Base-by-base conservation (phyloP, 2,113 vertebrate genomes). In the Nannobrachium achirus region DNA sequence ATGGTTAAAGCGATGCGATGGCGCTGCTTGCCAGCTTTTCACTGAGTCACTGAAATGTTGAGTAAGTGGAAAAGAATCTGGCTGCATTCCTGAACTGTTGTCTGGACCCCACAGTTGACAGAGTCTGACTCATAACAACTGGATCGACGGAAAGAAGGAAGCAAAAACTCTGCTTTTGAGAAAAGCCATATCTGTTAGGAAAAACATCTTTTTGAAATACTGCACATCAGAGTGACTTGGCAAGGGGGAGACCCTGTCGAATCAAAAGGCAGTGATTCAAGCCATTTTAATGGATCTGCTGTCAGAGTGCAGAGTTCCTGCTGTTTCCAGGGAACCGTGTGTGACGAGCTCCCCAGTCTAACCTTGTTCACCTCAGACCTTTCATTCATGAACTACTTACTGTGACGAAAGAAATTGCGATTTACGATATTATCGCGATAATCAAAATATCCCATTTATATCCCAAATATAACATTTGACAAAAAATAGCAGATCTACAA, bases 1-100 rank as follows among this genome's bases (percentile, higher is more conserved):
- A 51, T 14, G 62, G 64, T 55, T 45, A 83, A 78, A 1, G 33
- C 73, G 61, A 83, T 55, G n/a, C n/a, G 3, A 7, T 45, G 25
- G 25, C 44, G 56, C n/a, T 8, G 42, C 66, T 68, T 51, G 40
- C 56, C 72, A 71, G 75, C 4, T 39, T 52, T 60, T 56, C 62
- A 45, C 1, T 71, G 85, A 86, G 44, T 80, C 78, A 73, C 61
- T 78, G 79, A 78, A 45, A 8, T 10, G 70, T 63, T 38, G 55
- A 56, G 68, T 73, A 68, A 70, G 71, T 66, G 66, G 52, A 56
- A 40, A 41, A 60, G 3, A 67, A 62, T 6, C n/a, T 38, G 52
- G 52, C 62, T 16, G 66, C 11, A 11, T 63, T 68, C 10, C 1
- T 57, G 68, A 62, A 75, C n/a, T 52, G 41, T 55, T 66, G 78